phyloP scores from a whole-genome alignment of 2,797 vertebrate species.

The Lepidocolaptes lacrymiger region DNA sequence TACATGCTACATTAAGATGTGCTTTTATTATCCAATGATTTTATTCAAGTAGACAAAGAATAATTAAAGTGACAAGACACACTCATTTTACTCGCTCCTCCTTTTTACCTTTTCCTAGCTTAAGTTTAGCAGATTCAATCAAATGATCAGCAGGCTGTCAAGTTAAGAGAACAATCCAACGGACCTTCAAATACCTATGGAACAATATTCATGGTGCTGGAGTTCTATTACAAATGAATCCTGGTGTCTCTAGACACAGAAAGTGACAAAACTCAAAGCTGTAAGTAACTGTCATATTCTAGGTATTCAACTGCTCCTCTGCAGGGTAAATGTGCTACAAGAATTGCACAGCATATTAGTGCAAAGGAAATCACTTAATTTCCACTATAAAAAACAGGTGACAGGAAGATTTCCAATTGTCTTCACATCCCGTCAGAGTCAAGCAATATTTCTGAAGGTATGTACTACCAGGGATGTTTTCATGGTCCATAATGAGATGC shows the following conservation, averaged over 20 bases:
- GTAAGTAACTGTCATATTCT: not conserved
- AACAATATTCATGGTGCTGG: not conserved
- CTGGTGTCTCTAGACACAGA: not conserved
- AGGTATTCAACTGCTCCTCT: not conserved
- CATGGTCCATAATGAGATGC: not conserved
- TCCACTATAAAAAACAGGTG: not conserved
- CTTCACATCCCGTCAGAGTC: not conserved
- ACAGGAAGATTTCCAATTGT: not conserved
- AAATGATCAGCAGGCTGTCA: not conserved
- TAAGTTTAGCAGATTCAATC: not conserved
- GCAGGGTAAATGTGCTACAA: not conserved
- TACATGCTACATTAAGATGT: not conserved
- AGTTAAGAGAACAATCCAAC: not conserved
- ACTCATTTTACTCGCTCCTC: not conserved
- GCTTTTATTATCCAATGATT: conserved; percentile 23
- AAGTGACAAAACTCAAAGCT: not conserved
- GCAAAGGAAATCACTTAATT: not conserved
- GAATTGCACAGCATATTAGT: accelerated
- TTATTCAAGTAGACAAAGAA: conserved; percentile 19
- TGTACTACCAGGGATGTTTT: not conserved
- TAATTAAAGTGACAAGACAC: not conserved
- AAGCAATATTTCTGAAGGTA: not conserved
- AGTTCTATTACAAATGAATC: not conserved
- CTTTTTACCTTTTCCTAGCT: not conserved
- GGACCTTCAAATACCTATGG: not conserved